phyloP scores from a whole-genome alignment of 2,797 vertebrate species.

The Protosalanx chinensis region DNA sequence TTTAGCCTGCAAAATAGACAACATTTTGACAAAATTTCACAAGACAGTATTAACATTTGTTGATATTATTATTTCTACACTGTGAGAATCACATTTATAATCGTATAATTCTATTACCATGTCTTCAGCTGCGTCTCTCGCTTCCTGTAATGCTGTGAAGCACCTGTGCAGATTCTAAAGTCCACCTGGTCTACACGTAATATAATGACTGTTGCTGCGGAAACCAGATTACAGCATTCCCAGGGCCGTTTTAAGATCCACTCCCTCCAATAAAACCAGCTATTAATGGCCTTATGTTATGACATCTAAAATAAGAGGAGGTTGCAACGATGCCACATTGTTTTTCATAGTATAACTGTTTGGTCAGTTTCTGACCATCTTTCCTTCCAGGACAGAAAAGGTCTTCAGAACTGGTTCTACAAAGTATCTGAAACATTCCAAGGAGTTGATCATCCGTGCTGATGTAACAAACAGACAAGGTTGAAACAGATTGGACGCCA shows the following conservation, averaged over 20 bases:
- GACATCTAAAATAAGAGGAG: neutral
- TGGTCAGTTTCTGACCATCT: too few species aligned
- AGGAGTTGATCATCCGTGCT: too few species aligned
- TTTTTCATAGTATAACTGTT: neutral
- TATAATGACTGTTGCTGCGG: conserved; percentile 80
- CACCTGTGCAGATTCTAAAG: conserved; percentile 68
- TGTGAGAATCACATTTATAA: neutral
- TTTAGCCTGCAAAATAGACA: conserved; percentile 80
- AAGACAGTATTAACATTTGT: too few species aligned
- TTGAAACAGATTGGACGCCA: too few species aligned
- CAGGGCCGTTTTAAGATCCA: conserved; percentile 39
- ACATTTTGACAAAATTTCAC: neutral
- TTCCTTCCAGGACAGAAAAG: too few species aligned
- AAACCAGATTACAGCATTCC: conserved; percentile 71
- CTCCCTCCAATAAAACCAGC: conserved; percentile 16
- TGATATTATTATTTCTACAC: too few species aligned
- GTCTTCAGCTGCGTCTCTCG: conserved; percentile 23
- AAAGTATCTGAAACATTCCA: too few species aligned
- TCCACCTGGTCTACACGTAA: conserved; percentile 68
- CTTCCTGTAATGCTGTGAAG: conserved; percentile 52
- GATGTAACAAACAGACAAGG: too few species aligned
- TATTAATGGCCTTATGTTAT: conserved; percentile 10
- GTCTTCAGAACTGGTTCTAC: too few species aligned
- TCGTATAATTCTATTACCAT: conserved; percentile 65
- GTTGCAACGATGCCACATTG: neutral